These are phyloP conservation scores for Cheilinus undulatus DNA, from an alignment of 2,113 vertebrate genomes.

Conservation along the genomic window DNA sequence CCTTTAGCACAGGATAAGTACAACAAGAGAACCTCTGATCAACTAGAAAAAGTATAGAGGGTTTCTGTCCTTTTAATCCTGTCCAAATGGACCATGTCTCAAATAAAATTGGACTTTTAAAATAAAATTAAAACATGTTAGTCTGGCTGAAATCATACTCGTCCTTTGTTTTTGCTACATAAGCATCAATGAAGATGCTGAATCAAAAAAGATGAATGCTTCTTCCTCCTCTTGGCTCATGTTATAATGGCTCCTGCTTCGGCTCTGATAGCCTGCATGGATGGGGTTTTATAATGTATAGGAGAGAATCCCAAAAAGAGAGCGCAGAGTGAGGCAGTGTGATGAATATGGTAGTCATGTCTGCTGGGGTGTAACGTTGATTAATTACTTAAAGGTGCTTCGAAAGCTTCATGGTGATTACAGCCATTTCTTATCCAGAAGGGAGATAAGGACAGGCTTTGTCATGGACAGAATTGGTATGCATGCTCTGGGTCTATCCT, in stretches of 20 bases:
- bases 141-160: no score
- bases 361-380: slow-evolving; percentile 37
- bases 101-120: no score
- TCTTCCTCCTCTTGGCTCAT: no score
- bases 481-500: slow-evolving; percentile 10
- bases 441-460: slow-evolving; percentile 41
- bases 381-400: slow-evolving; percentile 58
- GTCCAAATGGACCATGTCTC: no score
- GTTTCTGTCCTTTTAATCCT: no score
- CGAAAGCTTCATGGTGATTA: slow-evolving; percentile 54
- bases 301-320: slow-evolving; percentile 9
- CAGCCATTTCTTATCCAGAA: slow-evolving; percentile 41
- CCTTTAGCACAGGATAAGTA: no score
- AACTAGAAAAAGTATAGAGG: no score
- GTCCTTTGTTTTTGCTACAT: no score
- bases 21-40: no score
- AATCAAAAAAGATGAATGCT: no score
- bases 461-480: slow-evolving; percentile 51
- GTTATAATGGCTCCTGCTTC: neutral
- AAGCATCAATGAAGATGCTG: no score
- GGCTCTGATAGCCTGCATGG: neutral
- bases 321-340: slow-evolving; percentile 1
- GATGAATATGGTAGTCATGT: slow-evolving; percentile 53
- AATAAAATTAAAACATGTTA: no score
- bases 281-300: neutral